Evolutionary conservation across 2,797 vertebrate species (phyloP), one percentile per base, ranked within the genome.

Genomic region (Manis pentadactyla): DNA sequence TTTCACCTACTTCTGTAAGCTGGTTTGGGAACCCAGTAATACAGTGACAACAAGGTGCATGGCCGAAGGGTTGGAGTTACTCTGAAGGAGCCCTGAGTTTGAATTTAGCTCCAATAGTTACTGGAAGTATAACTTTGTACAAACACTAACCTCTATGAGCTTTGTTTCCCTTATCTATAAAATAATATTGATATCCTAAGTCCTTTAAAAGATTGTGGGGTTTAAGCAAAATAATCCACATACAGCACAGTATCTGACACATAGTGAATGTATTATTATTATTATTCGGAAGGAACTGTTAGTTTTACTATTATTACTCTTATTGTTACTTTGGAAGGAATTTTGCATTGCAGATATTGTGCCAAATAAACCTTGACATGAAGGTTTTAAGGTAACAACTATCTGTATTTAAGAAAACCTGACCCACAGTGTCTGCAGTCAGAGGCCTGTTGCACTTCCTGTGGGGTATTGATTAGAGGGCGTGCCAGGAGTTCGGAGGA

Each of bases 391-490:
- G 13, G 93, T 86, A 88, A 25, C 17, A 93, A 61, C 39, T 77
- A 17, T 64, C 95, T 82, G 51, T 34, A 13, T 46, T 94, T 95
- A 74, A 79, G 61, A 73, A 89, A 95, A 96, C 46, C 6, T 37
- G 7, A 23, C n/a, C 31, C 25, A 2, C 7, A 39, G 46, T 74
- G n/a, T 85, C 51, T 84, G 49, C 18, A 12, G 10, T 63, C 68
- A 64, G n/a, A 57, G 14, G 34, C 92, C 15, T 34, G 23, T 11
- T 27, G 6, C 27, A 18, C 17, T 25, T 42, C 49, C 55, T 75
- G 19, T 31, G 51, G 11, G 27, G 7, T 29, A 84, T 87, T 15
- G 87, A 94, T 77, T 37, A 39, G 83, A 66, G 77, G 53, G 66
- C 14, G 11, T 7, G 4, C 23, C 42, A 27, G 39, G 77, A 61